These are phyloP conservation scores for Forbesichthys agassizii DNA, from an alignment of 2,113 vertebrate genomes.

Conservation along the genomic window DNA sequence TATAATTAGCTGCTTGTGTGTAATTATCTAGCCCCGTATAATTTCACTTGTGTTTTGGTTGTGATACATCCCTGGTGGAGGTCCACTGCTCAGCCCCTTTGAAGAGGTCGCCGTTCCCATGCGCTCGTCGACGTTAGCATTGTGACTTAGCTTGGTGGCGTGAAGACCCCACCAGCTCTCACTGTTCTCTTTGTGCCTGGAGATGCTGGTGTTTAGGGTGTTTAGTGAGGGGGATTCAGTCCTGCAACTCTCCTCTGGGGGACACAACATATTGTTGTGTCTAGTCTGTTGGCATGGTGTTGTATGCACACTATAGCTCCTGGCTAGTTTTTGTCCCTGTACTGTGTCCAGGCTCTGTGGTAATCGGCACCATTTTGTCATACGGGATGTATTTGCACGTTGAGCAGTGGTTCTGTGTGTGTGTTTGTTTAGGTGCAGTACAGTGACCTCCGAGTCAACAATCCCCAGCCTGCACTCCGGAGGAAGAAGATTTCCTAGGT, in stretches of 20 bases:
- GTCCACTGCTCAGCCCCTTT: conserved; percentile 52
- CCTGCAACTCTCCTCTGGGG: background rate
- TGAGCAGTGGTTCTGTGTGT: background rate
- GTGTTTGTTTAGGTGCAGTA: conserved; percentile 89
- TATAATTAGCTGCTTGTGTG: conserved; percentile 69
- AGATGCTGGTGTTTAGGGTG: conserved; percentile 27
- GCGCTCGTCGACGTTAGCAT: background rate
- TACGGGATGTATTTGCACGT: background rate
- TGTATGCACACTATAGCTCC: background rate
- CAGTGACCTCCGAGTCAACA: conserved; percentile 76
- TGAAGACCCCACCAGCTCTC: conserved; percentile 10
- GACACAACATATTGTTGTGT: background rate
- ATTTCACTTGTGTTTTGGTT: conserved; percentile 69
- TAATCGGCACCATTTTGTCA: too few relatives aligned
- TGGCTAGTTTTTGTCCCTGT: background rate
- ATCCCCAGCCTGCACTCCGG: conserved; percentile 74
- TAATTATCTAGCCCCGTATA: conserved; percentile 67
- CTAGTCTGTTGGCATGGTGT: background rate
- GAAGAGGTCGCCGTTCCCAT: conserved; percentile 57
- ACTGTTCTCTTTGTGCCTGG: conserved; percentile 11
- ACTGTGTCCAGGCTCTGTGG: background rate
- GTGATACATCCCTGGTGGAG: conserved; percentile 64
- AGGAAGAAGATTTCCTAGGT: conserved; percentile 77
- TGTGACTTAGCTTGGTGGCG: conserved; percentile 19
- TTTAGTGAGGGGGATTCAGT: conserved; percentile 14